These are phyloP conservation scores for Delichon dasypus DNA, from an alignment of 2,797 vertebrate genomes.

Conservation along the genomic window DNA sequence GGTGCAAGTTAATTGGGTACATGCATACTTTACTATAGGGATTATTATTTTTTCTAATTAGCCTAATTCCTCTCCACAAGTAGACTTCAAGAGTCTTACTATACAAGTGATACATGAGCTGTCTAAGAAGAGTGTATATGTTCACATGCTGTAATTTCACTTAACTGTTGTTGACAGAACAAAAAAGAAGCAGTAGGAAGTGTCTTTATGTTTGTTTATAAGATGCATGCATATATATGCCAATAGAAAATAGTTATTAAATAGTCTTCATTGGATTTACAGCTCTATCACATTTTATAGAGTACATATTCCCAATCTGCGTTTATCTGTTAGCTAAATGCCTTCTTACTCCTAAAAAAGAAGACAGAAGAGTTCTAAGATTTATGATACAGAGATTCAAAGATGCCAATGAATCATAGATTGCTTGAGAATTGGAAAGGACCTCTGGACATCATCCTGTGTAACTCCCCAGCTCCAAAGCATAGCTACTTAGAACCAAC, in stretches of 20 bases:
- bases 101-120: background rate
- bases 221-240: background rate
- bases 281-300: background rate
- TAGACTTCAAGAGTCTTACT: background rate
- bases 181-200: background rate
- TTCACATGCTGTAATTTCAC: background rate
- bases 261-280: background rate
- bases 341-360: background rate
- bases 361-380: background rate
- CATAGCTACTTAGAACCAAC: background rate
- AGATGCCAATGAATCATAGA: background rate
- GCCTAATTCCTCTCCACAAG: background rate
- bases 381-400: background rate
- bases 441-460: background rate
- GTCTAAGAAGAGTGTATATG: background rate
- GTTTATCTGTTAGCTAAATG: background rate
- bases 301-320: background rate
- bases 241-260: background rate
- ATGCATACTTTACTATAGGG: background rate
- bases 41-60: background rate
- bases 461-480: background rate
- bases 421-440: background rate
- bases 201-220: background rate
- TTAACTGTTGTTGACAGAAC: background rate
- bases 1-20: background rate